Percentiles rank a stretch among this genome's conserved stretches.
Conservation (phyloP, 2,797 vertebrate species). For the Arrhamphus sclerolepis region DNA sequence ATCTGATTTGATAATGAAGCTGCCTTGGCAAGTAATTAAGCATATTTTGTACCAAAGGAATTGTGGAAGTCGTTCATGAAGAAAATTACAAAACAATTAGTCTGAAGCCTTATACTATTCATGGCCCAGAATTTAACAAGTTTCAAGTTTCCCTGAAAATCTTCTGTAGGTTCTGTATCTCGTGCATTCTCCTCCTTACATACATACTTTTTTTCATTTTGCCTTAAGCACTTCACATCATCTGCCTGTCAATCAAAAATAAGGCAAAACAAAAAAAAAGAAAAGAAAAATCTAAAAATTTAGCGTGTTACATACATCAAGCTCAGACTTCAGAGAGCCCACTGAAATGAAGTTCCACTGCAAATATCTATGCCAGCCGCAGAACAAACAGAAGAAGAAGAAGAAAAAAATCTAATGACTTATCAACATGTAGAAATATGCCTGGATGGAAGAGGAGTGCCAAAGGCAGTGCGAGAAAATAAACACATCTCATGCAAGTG, state of each 20-base stretch:
- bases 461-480: constrained; percentile 53
- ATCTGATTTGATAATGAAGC: no score
- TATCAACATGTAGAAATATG: constrained; percentile 50
- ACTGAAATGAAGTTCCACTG: constrained; percentile 32
- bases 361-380: constrained; percentile 47
- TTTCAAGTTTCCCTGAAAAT: constrained; percentile 24
- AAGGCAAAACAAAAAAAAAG: constrained; percentile 14
- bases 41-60: neutral
- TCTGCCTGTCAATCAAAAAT: constrained; percentile 66
- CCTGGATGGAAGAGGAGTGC: constrained; percentile 50
- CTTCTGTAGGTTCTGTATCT: constrained; percentile 15
- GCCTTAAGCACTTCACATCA: constrained; percentile 59
- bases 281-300: constrained; percentile 62
- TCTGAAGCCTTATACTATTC: constrained; percentile 4
- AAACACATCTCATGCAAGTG: constrained; percentile 60
- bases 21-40: neutral
- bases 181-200: constrained; percentile 2
- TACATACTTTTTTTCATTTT: constrained; percentile 8
- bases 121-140: constrained; percentile 15
- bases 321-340: constrained; percentile 43
- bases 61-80: neutral
- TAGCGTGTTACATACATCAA: constrained; percentile 44
- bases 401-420: constrained; percentile 27
- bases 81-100: neutral
- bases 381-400: constrained; percentile 14